These are phyloP conservation scores for Poecilia velifera DNA, from an alignment of 2,797 vertebrate genomes.

Conservation along the genomic window DNA sequence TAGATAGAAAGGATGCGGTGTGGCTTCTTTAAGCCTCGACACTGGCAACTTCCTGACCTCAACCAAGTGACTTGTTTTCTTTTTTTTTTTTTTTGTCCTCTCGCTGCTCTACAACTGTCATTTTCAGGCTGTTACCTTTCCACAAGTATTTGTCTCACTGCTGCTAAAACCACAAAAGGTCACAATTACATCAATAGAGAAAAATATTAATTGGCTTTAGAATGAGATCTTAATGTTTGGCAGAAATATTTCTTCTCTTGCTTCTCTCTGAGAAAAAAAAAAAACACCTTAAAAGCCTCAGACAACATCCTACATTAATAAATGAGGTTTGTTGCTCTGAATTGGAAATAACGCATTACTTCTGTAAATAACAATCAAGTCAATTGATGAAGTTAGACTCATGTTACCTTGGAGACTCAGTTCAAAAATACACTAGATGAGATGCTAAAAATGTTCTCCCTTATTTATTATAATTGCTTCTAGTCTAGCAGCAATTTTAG, in stretches of 20 bases:
- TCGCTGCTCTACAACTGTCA: conserved; percentile 19
- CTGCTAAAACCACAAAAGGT: conserved; percentile 9
- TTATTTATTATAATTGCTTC: neutral
- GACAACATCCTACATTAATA: too few relatives aligned
- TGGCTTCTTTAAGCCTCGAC: conserved; percentile 44
- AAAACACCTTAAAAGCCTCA: too few relatives aligned
- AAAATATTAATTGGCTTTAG: neutral
- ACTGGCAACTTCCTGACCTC: conserved; percentile 31
- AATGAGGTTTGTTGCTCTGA: neutral
- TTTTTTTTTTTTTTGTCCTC: conserved; percentile 15
- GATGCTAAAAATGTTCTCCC: neutral
- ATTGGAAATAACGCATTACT: neutral
- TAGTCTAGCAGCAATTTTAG: neutral
- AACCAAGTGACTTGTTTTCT: conserved; percentile 18
- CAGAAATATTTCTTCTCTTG: neutral
- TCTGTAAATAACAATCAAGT: neutral
- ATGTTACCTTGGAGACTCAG: neutral
- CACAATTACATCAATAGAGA: neutral
- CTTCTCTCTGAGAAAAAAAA: neutral
- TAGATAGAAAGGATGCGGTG: conserved; percentile 21
- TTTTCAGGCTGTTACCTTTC: conserved; percentile 18
- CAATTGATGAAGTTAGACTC: neutral
- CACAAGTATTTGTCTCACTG: conserved; percentile 18
- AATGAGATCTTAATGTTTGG: neutral
- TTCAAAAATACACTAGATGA: neutral